Conservation (phyloP, 2,797 vertebrate genomes). For the Smutsia temminckii region DNA sequence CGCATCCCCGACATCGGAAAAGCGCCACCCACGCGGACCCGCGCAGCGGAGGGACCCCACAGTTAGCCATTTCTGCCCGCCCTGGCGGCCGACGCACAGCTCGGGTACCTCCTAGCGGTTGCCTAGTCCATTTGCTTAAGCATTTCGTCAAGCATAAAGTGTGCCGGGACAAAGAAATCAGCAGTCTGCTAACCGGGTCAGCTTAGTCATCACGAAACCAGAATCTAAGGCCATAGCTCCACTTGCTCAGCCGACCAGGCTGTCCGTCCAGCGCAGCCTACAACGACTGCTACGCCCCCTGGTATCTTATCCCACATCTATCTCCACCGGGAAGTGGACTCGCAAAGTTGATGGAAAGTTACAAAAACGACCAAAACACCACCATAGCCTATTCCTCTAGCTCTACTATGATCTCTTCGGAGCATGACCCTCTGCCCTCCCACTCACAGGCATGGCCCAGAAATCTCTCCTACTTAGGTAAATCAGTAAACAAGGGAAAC, state of each 20-base stretch:
- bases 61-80: not conserved
- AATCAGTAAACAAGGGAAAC: not conserved
- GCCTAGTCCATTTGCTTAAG: not conserved
- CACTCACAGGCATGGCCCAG: not conserved
- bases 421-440: not conserved
- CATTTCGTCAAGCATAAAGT: not conserved
- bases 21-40: not conserved
- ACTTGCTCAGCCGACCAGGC: not conserved
- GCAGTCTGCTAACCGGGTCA: not conserved
- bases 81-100: not conserved
- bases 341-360: constrained; percentile 36
- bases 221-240: not conserved
- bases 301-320: not conserved
- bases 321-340: not conserved
- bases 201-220: not conserved
- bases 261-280: not conserved
- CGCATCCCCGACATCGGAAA: constrained; percentile 27
- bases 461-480: not conserved
- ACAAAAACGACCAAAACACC: not conserved
- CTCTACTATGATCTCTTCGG: not conserved
- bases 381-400: not conserved
- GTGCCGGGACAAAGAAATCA: constrained; percentile 64
- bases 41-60: not conserved
- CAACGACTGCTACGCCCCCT: not conserved
- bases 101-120: constrained; percentile 68